A percentile compares a stretch with the other conserved stretches of the same genome.
phyloP scores from a whole-genome alignment of 2,797 vertebrate genomes.

The Euphonia xanthogaster region DNA sequence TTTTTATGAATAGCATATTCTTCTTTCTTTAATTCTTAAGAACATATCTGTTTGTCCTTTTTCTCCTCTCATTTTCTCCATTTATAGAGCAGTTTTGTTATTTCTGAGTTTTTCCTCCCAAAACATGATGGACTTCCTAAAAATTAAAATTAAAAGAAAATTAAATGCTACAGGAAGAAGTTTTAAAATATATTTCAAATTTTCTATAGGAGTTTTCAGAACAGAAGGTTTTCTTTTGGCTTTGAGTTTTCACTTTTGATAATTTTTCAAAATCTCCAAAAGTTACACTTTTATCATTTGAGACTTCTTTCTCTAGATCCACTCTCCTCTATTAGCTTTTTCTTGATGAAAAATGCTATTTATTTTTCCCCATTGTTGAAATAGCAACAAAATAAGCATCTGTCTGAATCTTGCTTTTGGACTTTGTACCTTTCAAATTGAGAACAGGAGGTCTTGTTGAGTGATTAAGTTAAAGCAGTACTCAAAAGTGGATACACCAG shows the following conservation, averaged over 20 bases:
- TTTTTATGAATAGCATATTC: background rate
- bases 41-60: background rate
- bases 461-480: background rate
- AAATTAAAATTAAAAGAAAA: background rate
- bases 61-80: background rate
- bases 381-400: background rate
- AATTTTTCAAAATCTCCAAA: background rate
- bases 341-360: background rate
- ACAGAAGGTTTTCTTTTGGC: background rate
- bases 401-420: background rate
- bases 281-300: background rate
- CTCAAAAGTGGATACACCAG: background rate
- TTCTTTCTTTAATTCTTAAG: background rate
- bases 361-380: background rate
- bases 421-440: background rate
- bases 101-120: background rate
- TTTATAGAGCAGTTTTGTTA: background rate
- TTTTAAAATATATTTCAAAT: background rate
- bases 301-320: background rate
- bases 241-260: background rate
- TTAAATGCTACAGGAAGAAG: background rate
- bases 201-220: background rate
- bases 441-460: background rate
- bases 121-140: background rate
- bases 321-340: background rate